Conservation (phyloP, 2,888 invertebrate species). For the Athalia circularis region DNA sequence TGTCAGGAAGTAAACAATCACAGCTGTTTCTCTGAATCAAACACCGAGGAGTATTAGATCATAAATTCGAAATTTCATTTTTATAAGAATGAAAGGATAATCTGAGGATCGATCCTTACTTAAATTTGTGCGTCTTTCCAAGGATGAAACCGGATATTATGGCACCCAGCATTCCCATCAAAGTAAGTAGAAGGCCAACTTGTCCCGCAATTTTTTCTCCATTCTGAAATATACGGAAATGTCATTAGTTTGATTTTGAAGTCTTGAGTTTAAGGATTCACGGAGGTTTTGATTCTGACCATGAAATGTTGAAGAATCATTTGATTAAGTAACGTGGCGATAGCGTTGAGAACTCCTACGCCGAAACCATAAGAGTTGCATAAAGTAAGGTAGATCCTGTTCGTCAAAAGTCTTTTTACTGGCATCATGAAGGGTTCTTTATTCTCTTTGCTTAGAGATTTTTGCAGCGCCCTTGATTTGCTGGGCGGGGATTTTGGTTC, state of each 20-base stretch:
- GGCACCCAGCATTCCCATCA: conserved; percentile 81
- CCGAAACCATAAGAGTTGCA: conserved; percentile 82
- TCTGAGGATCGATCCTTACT: conserved; percentile 72
- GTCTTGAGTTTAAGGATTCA: conserved; percentile 15
- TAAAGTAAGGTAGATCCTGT: conserved; percentile 77
- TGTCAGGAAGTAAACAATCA: conserved; percentile 63
- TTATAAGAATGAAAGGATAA: neutral
- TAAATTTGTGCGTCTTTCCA: conserved; percentile 81
- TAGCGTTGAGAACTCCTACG: conserved; percentile 84
- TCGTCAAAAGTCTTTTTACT: conserved; percentile 75
- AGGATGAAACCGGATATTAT: conserved; percentile 79
- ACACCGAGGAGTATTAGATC: neutral
- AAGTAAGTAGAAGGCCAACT: conserved; percentile 79
- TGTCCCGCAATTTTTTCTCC: conserved; percentile 77
- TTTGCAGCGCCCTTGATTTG: conserved; percentile 64
- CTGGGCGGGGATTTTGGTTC: conserved; percentile 78
- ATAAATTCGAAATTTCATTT: neutral
- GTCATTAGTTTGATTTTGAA: neutral
- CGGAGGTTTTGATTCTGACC: conserved; percentile 62
- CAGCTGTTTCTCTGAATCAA: conserved; percentile 77
- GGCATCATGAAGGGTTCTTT: conserved; percentile 62
- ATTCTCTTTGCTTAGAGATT: conserved; percentile 52
- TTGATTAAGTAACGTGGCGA: conserved; percentile 80
- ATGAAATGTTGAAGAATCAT: conserved; percentile 73
- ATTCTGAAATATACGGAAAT: conserved; percentile 67